phyloP scores from a whole-genome alignment of 1,140 invertebrate genomes.

The Grapholita molesta region DNA sequence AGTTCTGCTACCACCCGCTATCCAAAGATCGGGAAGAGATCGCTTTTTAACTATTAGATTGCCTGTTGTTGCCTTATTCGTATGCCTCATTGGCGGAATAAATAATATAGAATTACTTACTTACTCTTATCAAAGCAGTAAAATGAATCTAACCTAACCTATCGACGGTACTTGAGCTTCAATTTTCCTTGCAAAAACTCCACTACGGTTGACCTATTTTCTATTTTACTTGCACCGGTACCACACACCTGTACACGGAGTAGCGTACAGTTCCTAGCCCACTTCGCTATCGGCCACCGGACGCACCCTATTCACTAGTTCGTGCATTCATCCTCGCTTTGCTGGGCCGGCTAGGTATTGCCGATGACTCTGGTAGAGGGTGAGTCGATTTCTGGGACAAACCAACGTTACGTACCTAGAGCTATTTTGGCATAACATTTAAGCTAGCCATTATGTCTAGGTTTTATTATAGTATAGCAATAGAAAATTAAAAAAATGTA shows the following conservation, averaged over 20 bases:
- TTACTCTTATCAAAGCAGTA: not conserved
- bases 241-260: not conserved
- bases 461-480: too few relatives aligned
- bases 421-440: too few relatives aligned
- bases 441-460: too few relatives aligned
- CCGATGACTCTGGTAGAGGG: too few relatives aligned
- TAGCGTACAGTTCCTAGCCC: not conserved
- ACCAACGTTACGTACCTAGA: too few relatives aligned
- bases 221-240: not conserved
- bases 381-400: too few relatives aligned
- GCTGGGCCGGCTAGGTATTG: not conserved
- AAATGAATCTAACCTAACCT: not conserved
- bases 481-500: too few relatives aligned
- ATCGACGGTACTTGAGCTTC: not conserved
- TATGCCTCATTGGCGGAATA: too few relatives aligned
- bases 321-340: not conserved
- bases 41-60: too few relatives aligned
- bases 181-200: not conserved
- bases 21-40: too few relatives aligned
- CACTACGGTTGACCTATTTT: not conserved
- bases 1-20: too few relatives aligned
- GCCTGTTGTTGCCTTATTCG: too few relatives aligned
- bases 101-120: not conserved
- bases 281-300: not conserved
- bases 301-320: constrained; percentile 8